Conservation (phyloP, 2,888 invertebrate species). For the Terebella lapidaria region DNA sequence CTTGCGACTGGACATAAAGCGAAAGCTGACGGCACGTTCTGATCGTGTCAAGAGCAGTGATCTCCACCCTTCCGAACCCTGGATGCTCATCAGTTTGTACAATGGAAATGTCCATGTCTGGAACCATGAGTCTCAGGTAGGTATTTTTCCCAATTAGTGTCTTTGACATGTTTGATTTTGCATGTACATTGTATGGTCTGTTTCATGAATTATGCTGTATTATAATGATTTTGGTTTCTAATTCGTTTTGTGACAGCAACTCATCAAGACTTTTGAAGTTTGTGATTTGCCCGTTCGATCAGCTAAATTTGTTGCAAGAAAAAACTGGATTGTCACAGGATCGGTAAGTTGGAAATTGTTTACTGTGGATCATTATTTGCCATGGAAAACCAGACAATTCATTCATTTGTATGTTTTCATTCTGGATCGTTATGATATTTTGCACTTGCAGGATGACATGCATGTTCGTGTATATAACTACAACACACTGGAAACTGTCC, state of each 20-base stretch:
- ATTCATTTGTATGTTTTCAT: too few species aligned
- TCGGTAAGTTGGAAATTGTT: conserved; percentile 65
- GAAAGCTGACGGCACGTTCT: conserved; percentile 92
- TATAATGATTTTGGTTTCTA: too few species aligned
- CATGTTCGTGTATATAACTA: conserved; percentile 91
- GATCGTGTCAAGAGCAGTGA: conserved; percentile 98
- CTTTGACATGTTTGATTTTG: too few species aligned
- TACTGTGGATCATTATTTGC: too few species aligned
- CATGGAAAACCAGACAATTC: too few species aligned
- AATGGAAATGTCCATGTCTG: conserved; percentile 99
- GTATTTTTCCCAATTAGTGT: neutral
- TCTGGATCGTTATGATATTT: neutral
- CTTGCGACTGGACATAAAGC: conserved; percentile 87
- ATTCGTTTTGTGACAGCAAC: conserved; percentile 24
- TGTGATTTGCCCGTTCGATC: conserved; percentile 95
- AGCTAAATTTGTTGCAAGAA: conserved; percentile 91
- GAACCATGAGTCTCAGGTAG: conserved; percentile 89
- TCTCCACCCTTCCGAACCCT: conserved; percentile 94
- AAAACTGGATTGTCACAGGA: conserved; percentile 98
- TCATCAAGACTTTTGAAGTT: conserved; percentile 62
- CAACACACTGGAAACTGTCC: conserved; percentile 92
- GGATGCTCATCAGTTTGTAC: conserved; percentile 97
- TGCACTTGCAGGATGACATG: conserved; percentile 55
- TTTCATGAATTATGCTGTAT: too few species aligned
- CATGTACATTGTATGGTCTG: too few species aligned